Evolutionary conservation across 2,797 vertebrate genomes (phyloP).

Genomic region (Hyperoplus immaculatus): DNA sequence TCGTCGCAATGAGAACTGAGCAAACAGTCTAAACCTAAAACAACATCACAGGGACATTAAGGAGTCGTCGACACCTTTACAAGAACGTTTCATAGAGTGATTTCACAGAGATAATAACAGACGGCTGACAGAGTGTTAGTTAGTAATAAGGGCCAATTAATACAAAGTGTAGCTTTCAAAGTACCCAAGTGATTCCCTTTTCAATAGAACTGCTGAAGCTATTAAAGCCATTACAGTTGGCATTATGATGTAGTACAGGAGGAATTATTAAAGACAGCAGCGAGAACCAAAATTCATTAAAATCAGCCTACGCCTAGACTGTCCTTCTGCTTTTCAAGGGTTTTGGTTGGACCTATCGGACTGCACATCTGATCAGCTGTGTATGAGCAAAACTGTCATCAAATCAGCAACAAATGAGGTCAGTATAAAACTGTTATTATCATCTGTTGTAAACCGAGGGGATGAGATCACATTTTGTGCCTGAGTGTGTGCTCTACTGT

Average conservation of each 20-base stretch:
- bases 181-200: constrained; percentile 63
- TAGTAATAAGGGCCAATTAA: constrained; percentile 43
- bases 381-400: constrained; percentile 27
- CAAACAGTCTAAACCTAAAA: constrained; percentile 52
- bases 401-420: constrained; percentile 33
- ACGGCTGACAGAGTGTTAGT: constrained; percentile 30
- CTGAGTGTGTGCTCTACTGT: neutral
- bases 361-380: constrained; percentile 20
- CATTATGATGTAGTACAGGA: constrained; percentile 12
- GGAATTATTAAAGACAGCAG: constrained; percentile 19
- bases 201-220: constrained; percentile 28
- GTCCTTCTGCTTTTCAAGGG: constrained; percentile 11
- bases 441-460: neutral
- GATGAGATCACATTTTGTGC: constrained; percentile 13
- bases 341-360: constrained; percentile 3
- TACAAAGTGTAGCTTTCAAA: constrained; percentile 62
- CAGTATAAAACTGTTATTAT: constrained; percentile 17
- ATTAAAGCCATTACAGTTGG: constrained; percentile 14
- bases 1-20: constrained; percentile 38
- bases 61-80: constrained; percentile 26
- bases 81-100: constrained; percentile 43
- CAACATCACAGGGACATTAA: constrained; percentile 38
- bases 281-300: constrained; percentile 6
- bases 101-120: constrained; percentile 47
- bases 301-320: constrained; percentile 18